Evolutionary conservation across 1,140 invertebrate genomes (phyloP).

Genomic region (Drosophila athabasca): DNA sequence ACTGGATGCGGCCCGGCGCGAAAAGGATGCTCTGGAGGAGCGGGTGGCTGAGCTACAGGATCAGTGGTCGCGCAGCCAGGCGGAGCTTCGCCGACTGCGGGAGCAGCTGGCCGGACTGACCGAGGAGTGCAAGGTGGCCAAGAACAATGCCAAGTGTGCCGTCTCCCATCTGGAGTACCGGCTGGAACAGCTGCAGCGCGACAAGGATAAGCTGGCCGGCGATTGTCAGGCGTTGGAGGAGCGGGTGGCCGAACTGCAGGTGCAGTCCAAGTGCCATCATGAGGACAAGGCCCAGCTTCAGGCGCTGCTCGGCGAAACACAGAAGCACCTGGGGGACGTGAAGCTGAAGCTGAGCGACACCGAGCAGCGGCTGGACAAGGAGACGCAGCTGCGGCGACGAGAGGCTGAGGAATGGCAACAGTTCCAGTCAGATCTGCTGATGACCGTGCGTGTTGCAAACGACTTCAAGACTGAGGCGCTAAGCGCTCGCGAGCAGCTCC

Average conservation of each 20-base stretch:
- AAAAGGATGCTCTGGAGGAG: constrained; percentile 88
- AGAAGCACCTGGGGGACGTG: constrained; percentile 87
- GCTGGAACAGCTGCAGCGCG: constrained; percentile 88
- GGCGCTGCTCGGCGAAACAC: constrained; percentile 87
- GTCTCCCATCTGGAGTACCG: constrained; percentile 92
- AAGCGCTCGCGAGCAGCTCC: constrained; percentile 91
- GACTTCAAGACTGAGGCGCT: constrained; percentile 96
- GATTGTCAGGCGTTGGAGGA: constrained; percentile 91
- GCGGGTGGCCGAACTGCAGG: constrained; percentile 89
- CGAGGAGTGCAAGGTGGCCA: constrained; percentile 91
- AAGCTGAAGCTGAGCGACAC: constrained; percentile 85
- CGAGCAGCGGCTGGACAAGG: constrained; percentile 86
- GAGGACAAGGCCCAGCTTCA: constrained; percentile 91
- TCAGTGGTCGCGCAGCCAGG: constrained; percentile 89
- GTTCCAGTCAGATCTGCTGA: constrained; percentile 95
- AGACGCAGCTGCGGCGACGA: constrained; percentile 85
- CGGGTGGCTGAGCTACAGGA: constrained; percentile 90
- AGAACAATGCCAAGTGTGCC: constrained; percentile 92
- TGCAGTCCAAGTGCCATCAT: constrained; percentile 88
- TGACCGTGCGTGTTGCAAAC: constrained; percentile 96
- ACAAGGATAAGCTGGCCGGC: constrained; percentile 88
- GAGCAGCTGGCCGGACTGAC: constrained; percentile 89
- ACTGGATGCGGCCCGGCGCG: constrained; percentile 88
- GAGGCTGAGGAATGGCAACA: constrained; percentile 95
- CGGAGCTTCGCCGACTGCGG: constrained; percentile 89